Evolutionary conservation across 1,140 invertebrate species (phyloP).

Genomic region (Drosophila bipectinata): DNA sequence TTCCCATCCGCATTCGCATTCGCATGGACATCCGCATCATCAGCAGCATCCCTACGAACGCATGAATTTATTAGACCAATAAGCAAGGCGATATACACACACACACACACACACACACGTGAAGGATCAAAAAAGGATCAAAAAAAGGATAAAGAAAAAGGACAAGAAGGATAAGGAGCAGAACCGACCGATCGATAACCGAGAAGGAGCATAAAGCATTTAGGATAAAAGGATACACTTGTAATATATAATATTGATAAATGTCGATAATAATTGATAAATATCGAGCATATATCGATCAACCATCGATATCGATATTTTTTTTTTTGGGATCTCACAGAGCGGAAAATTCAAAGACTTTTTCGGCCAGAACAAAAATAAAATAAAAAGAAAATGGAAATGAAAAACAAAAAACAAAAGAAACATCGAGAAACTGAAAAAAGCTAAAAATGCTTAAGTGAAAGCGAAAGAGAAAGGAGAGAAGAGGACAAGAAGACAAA

Average conservation of each 20-base stretch:
- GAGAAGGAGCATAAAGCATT: conserved; percentile 9
- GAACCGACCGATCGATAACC: conserved; percentile 9
- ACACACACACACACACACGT: conserved; percentile 10
- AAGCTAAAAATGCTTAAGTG: conserved; percentile 1
- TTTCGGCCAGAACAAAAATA: conserved; percentile 48
- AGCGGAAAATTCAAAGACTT: conserved; percentile 59
- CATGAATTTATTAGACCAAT: conserved; percentile 82
- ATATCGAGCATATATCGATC: background rate
- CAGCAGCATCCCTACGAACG: conserved; percentile 73
- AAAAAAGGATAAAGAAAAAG: background rate
- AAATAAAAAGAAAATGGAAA: conserved; percentile 5
- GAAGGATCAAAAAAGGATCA: background rate
- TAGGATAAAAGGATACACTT: conserved; percentile 2
- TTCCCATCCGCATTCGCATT: conserved; percentile 27
- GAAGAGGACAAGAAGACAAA: conserved; percentile 25
- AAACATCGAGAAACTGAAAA: conserved; percentile 21
- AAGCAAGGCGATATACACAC: conserved; percentile 31
- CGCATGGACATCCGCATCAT: conserved; percentile 45
- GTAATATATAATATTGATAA: conserved; percentile 5
- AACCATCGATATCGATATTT: background rate
- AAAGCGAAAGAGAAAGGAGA: conserved; percentile 8
- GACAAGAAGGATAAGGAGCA: background rate
- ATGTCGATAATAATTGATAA: conserved; percentile 38
- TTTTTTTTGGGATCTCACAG: conserved; percentile 51
- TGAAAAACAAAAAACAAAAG: background rate